Evolutionary conservation across 2,797 vertebrate genomes (phyloP).

Genomic region (Bradypodion ventrale): DNA sequence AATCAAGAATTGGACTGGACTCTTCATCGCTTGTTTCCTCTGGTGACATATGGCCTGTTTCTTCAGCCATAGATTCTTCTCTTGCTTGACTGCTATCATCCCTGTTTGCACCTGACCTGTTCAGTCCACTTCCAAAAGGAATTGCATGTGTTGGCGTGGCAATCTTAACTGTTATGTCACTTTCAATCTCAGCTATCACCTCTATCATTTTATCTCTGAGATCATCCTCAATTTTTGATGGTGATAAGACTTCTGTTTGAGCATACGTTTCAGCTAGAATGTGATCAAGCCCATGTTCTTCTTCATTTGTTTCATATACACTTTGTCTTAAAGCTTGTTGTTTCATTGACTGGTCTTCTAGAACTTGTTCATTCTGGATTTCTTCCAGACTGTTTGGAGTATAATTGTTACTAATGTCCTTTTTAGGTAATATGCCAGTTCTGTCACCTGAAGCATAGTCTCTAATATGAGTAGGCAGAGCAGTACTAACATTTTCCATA

Average conservation of each 20-base stretch:
- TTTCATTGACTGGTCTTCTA: conserved; percentile 40
- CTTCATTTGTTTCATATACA: conserved; percentile 45
- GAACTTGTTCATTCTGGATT: conserved; percentile 59
- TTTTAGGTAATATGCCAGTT: conserved; percentile 89
- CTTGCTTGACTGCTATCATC: conserved; percentile 51
- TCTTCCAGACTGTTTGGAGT: conserved; percentile 71
- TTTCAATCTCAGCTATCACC: conserved; percentile 47
- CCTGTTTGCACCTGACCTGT: conserved; percentile 48
- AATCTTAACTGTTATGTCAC: conserved; percentile 62
- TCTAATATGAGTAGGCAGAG: conserved; percentile 81
- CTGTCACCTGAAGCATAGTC: conserved; percentile 86
- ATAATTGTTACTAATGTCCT: conserved; percentile 90
- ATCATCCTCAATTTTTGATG: conserved; percentile 42
- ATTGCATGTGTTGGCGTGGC: conserved; percentile 69
- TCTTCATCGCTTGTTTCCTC: conserved; percentile 54
- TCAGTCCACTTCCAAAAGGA: conserved; percentile 70
- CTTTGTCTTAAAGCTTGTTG: not conserved
- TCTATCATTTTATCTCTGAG: conserved; percentile 19
- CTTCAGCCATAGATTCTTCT: conserved; percentile 55
- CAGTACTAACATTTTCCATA: conserved; percentile 83
- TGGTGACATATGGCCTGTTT: conserved; percentile 62
- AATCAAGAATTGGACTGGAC: conserved; percentile 4
- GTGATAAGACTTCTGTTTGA: conserved; percentile 38
- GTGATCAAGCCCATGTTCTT: conserved; percentile 24
- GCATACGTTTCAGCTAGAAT: conserved; percentile 49